Evolutionary conservation across 2,888 invertebrate genomes (phyloP), one percentile per base, ranked within the genome.

Genomic region (Polyommatus iphigenia): DNA sequence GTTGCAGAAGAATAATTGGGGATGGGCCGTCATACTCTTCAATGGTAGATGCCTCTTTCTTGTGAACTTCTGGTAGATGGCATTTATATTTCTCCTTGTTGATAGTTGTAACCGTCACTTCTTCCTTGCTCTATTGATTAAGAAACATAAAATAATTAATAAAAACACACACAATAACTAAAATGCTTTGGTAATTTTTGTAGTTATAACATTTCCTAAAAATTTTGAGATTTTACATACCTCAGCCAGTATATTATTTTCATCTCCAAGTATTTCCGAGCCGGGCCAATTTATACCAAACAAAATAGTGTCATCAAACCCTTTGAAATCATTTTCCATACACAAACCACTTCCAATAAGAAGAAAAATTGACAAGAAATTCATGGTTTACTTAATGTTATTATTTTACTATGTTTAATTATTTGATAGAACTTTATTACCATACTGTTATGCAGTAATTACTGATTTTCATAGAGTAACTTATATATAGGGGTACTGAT

Each of bases 31-130:
- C 94, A 85, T 97, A 96, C 15, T 95, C 94, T 77, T 95, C 95
- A n/a, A 91, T 92, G 76, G 94, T 94, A 81, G 93, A 88, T 71
- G 95, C 90, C 84, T 95, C 94, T 94, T 93, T 89, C 85, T 90
- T 87, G 46, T 89, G 87, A 10, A 96, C 90, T 80, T 96, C 95
- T 15, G 98, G 98, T 82, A 99, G 93, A 13, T 95, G 91, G 87
- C 99, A 99, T 79, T 96, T 95, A 88, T 98, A 99, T 82, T 96
- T 95, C 86, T 99, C 99, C 85, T 97, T 96, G 80, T 97, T 96
- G 20, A 96, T 95, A 18, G 98, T 97, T 77, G 95, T 96, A 77
- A 98, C 95, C 81, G 95, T 91, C 78, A 98, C 90, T 15, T 95
- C 90, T 84, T 97, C 96, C 79, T 91, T 91, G 79, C 92, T 85